A percentile compares a stretch with the other conserved stretches of the same genome.
phyloP scores from a whole-genome alignment of 1,140 invertebrate genomes.

The Rhagoletis zephyria region DNA sequence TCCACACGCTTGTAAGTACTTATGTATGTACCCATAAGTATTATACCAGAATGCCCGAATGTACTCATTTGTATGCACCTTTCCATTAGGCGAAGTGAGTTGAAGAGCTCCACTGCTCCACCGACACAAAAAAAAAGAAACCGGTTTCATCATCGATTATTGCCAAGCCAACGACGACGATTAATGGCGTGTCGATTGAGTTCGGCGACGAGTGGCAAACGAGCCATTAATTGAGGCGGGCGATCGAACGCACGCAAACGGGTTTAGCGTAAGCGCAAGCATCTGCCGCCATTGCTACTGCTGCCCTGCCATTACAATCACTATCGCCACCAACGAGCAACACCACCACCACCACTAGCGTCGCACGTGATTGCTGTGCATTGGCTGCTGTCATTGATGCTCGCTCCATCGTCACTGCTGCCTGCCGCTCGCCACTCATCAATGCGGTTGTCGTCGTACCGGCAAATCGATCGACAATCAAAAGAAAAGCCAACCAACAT shows the following conservation, averaged over 20 bases:
- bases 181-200: constrained; percentile 42
- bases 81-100: not conserved
- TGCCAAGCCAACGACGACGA: constrained; percentile 24
- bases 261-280: not conserved
- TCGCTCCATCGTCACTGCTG: not conserved
- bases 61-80: no score
- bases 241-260: constrained; percentile 17
- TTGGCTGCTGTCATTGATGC: constrained; percentile 48
- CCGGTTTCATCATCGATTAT: constrained; percentile 13
- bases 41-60: no score
- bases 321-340: not conserved
- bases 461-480: constrained; percentile 1
- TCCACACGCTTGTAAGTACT: not conserved
- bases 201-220: constrained; percentile 32
- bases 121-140: not conserved
- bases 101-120: no score
- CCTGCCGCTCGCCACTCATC: not conserved
- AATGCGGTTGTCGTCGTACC: constrained; percentile 38
- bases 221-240: constrained; percentile 43
- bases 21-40: not conserved
- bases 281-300: constrained; percentile 7
- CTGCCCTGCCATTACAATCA: not conserved
- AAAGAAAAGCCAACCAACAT: not conserved
- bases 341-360: not conserved
- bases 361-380: not conserved